Percentiles rank a stretch among this genome's conserved stretches.
These are phyloP conservation scores for Sylvia atricapilla DNA, from an alignment of 2,113 vertebrate species.

Conservation along the genomic window DNA sequence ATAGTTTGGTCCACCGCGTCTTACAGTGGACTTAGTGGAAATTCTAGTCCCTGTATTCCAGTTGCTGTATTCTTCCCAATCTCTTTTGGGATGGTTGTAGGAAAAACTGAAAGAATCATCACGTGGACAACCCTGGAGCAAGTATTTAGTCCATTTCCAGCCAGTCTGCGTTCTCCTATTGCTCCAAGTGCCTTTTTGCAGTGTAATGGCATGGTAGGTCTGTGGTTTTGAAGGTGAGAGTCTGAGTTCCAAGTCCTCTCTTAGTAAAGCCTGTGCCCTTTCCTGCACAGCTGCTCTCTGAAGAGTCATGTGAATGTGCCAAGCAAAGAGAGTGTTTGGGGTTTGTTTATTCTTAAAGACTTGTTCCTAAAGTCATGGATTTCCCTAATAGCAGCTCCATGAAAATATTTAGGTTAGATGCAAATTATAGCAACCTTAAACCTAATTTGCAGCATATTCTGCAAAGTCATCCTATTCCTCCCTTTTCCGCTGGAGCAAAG, in stretches of 20 bases:
- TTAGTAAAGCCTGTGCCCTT: background rate
- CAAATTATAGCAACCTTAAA: constrained; percentile 19
- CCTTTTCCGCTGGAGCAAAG: background rate
- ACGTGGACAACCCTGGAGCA: background rate
- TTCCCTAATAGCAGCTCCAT: background rate
- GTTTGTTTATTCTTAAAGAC: constrained; percentile 29
- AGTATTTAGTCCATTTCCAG: background rate
- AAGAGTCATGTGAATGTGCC: background rate
- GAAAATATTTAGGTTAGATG: constrained; percentile 39
- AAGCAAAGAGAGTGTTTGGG: background rate
- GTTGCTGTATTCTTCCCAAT: background rate
- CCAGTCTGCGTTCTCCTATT: background rate
- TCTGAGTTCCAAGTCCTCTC: background rate
- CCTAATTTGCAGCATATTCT: background rate
- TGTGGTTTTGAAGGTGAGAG: background rate
- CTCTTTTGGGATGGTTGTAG: background rate
- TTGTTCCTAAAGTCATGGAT: background rate
- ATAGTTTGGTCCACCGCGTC: background rate
- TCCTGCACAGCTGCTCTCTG: background rate
- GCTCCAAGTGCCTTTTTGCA: background rate
- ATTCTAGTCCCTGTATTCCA: background rate
- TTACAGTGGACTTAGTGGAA: background rate
- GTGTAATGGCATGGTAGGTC: background rate
- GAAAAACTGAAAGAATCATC: background rate
- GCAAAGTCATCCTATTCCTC: constrained; percentile 11